phyloP scores from a whole-genome alignment of 2,888 invertebrate genomes.

The Catonia carolina region DNA sequence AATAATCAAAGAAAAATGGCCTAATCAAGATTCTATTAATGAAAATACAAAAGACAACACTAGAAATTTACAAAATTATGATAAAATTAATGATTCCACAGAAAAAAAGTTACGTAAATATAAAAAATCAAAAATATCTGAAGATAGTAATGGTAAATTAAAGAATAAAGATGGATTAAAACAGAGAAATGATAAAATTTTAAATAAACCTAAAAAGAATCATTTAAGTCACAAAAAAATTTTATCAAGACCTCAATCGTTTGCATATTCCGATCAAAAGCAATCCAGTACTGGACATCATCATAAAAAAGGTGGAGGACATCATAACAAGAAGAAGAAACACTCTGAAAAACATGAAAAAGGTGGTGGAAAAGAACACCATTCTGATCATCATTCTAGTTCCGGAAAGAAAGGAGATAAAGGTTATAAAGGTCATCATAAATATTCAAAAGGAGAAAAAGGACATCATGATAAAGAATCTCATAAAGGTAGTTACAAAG shows the following conservation, averaged over 20 bases:
- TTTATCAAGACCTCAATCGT: slow-evolving; percentile 13
- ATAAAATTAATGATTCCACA: too few species aligned
- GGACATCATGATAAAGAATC: slow-evolving; percentile 63
- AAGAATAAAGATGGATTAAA: not conserved
- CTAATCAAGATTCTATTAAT: too few species aligned
- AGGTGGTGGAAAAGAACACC: slow-evolving; percentile 52
- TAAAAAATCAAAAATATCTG: too few species aligned
- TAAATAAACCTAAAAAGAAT: slow-evolving; percentile 21
- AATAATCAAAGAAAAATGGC: too few species aligned
- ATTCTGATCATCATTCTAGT: slow-evolving; percentile 49
- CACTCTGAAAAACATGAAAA: slow-evolving; percentile 36
- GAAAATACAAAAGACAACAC: too few species aligned
- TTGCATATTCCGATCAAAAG: slow-evolving; percentile 14
- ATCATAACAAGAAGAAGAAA: not conserved
- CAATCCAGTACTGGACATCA: slow-evolving; percentile 15
- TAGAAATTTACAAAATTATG: not conserved
- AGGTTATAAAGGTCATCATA: slow-evolving; percentile 57
- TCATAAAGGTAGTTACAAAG: slow-evolving; percentile 56
- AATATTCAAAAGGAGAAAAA: slow-evolving; percentile 55
- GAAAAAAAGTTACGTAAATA: too few species aligned
- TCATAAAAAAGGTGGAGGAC: not conserved
- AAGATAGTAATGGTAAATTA: too few species aligned
- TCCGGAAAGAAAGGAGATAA: slow-evolving; percentile 58
- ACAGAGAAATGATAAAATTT: not conserved
- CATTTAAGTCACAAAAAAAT: slow-evolving; percentile 18